A percentile compares a stretch with the other conserved stretches of the same genome.
Conservation (phyloP, 2,888 invertebrate genomes). For the Aleiodes testaceus region DNA sequence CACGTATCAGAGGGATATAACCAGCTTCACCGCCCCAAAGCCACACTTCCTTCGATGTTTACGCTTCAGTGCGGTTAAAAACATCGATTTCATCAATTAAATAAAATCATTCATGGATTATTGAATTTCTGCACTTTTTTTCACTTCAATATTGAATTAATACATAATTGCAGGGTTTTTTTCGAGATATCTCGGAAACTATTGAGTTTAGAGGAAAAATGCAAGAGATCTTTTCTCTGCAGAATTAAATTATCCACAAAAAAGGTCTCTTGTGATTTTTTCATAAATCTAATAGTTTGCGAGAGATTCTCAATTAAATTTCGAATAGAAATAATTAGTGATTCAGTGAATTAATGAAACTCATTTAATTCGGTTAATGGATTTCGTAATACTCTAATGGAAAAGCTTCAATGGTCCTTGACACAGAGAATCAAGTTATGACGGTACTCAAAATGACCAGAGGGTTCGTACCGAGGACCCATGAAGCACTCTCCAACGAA, state of each 20-base stretch:
- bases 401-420: constrained; percentile 9
- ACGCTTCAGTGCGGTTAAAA: too few species aligned
- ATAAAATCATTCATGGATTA: too few species aligned
- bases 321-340: too few species aligned
- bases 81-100: too few species aligned
- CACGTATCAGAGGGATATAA: constrained; percentile 54
- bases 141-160: too few species aligned
- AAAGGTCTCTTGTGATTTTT: not conserved
- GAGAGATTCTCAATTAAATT: not conserved
- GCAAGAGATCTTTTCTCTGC: too few species aligned
- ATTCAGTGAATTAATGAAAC: not conserved
- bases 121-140: too few species aligned
- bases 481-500: constrained; percentile 48
- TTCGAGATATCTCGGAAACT: too few species aligned
- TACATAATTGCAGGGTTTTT: too few species aligned
- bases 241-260: too few species aligned
- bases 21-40: constrained; percentile 44
- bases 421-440: constrained; percentile 1
- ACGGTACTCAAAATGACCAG: not conserved
- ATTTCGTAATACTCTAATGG: not conserved
- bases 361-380: not conserved
- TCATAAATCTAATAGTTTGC: not conserved
- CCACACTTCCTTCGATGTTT: constrained; percentile 22
- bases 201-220: too few species aligned
- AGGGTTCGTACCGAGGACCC: not conserved